Evolutionary conservation across 1,140 invertebrate species (phyloP), one percentile per base, ranked within the genome.

Genomic region (Eufriesea mexicana): DNA sequence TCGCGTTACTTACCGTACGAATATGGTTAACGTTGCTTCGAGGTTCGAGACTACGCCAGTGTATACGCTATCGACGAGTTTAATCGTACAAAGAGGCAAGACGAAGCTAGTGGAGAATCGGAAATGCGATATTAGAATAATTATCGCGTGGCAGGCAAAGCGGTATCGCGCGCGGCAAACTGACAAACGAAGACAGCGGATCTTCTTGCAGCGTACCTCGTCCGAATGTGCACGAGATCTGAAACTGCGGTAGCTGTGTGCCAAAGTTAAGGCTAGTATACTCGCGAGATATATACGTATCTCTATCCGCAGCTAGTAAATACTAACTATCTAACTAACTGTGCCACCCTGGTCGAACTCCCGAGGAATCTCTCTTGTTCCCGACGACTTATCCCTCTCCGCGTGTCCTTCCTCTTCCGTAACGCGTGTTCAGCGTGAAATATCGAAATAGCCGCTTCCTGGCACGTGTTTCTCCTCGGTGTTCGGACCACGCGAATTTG

Each of bases 291-390:
- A 42, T 66, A 14, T 59, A 77, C 70, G 85, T 89, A 81, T 87
- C 77, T 86, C 80, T 76, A 79, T 86, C 78, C 77, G 59, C 59
- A 74, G 67, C 62, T 68, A 84, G 86, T 89, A 87, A 89, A 90
- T 90, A 90, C 86, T 79, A 89, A 90, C 86, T 89, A 89, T 25
- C 79, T 49, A 89, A 87, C 89, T 86, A 85, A 89, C 74, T 78
- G 35, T 51, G 64, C 51, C 71, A 61, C 20, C 54, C 74, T 75
- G 20, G 47, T 47, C 62, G 45, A 79, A 66, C 67, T 84, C 18
- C 51, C 0, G 59, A 79, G 75, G 77, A 84, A 78, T 79, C 75
- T 57, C 68, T 79, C 74, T 85, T 72, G 74, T 82, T 86, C 45
- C 73, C 71, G 45, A 25, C 71, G 72, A 83, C 73, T 87, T 86